Percentiles rank a stretch among this genome's conserved stretches.
Evolutionary conservation across 53 echinoderm and acorn worm genomes (phyloP).

Genomic region (Zoroaster sp.): DNA sequence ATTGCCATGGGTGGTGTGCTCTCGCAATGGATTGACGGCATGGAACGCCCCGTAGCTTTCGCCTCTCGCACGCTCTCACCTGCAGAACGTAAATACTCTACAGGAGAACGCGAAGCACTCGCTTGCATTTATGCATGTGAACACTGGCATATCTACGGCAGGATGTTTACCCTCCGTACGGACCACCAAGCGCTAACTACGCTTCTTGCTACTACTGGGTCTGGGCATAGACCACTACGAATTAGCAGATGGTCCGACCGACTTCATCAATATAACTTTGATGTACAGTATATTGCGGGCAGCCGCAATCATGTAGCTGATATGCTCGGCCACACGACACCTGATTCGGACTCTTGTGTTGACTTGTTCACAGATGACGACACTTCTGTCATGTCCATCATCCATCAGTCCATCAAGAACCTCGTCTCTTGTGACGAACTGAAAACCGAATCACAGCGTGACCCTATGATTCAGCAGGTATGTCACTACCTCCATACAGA

Average conservation of each 20-base stretch:
- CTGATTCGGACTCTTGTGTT: neutral
- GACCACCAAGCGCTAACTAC: slow-evolving; percentile 67
- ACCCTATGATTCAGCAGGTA: slow-evolving; percentile 9
- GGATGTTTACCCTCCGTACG: slow-evolving; percentile 62
- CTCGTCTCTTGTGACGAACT: slow-evolving; percentile 30
- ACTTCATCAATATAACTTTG: slow-evolving; percentile 50
- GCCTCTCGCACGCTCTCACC: slow-evolving; percentile 32
- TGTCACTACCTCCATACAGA: neutral
- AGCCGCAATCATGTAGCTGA: slow-evolving; percentile 60
- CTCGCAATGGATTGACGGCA: slow-evolving; percentile 42
- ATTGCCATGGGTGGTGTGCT: slow-evolving; percentile 55
- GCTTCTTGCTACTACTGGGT: slow-evolving; percentile 30
- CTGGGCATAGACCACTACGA: slow-evolving; percentile 57
- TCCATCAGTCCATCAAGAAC: neutral
- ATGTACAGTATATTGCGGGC: slow-evolving; percentile 61
- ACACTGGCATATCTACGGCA: slow-evolving; percentile 63
- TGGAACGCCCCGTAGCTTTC: slow-evolving; percentile 57
- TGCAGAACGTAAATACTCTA: slow-evolving; percentile 60
- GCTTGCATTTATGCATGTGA: slow-evolving; percentile 55
- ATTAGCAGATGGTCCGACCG: slow-evolving; percentile 62
- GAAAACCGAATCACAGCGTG: neutral
- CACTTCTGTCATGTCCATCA: neutral
- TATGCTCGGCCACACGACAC: slow-evolving; percentile 34
- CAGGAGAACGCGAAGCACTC: slow-evolving; percentile 58
- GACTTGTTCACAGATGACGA: neutral